phyloP scores from a whole-genome alignment of 2,797 vertebrate species.

The Halcyon leucocephala region DNA sequence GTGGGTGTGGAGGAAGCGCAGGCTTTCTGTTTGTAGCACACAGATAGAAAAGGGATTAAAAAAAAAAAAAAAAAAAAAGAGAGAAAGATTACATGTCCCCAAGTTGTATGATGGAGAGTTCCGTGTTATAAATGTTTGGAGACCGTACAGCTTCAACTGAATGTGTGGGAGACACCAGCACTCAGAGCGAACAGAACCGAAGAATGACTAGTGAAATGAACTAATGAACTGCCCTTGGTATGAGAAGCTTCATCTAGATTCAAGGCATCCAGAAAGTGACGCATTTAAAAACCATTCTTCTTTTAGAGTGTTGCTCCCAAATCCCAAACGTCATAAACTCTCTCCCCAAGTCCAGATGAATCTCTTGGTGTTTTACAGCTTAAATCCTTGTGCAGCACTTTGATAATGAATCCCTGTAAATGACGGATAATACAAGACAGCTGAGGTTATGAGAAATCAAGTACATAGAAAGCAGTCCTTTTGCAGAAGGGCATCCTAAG shows the following conservation, averaged over 20 bases:
- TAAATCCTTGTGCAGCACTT: constrained; percentile 4
- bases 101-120: neutral
- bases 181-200: neutral
- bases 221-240: neutral
- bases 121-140: neutral
- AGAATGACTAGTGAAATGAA: neutral
- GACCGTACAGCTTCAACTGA: fast-evolving
- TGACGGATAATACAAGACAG: neutral
- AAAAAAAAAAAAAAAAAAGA: neutral
- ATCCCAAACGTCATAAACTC: neutral
- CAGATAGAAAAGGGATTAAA: neutral
- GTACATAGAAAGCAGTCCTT: neutral
- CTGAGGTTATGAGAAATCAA: neutral
- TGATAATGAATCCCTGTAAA: constrained; percentile 8
- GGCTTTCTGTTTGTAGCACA: neutral
- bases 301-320: neutral
- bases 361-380: constrained; percentile 4
- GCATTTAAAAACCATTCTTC: neutral
- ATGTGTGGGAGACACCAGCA: neutral
- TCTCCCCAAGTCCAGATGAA: constrained; percentile 18
- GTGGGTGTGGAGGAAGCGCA: constrained; percentile 55
- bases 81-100: neutral
- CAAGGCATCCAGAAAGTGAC: neutral
- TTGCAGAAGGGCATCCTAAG: neutral
- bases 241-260: neutral